A percentile compares a stretch with the other conserved stretches of the same genome.
phyloP scores from a whole-genome alignment of 2,797 vertebrate species.

The Phaenicophaeus curvirostris region DNA sequence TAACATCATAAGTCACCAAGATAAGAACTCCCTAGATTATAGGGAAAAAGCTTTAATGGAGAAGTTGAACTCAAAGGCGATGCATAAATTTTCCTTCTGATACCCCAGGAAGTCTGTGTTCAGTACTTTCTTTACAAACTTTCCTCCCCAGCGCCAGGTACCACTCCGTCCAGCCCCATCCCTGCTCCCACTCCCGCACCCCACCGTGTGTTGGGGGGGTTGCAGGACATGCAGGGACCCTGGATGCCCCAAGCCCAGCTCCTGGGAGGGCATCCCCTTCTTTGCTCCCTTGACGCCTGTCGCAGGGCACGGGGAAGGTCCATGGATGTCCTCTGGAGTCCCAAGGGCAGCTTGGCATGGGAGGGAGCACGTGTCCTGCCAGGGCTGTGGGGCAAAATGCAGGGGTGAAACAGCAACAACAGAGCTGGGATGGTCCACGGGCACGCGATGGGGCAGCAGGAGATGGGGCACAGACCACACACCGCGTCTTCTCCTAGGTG shows the following conservation, averaged over 20 bases:
- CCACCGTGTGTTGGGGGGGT: rapidly evolving
- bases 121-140: slow-evolving; percentile 88
- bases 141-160: slow-evolving; percentile 72
- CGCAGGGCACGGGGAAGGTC: background rate
- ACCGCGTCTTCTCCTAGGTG: rapidly evolving
- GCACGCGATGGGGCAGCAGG: rapidly evolving
- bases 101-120: slow-evolving; percentile 87
- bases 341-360: rapidly evolving
- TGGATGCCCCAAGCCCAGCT: rapidly evolving
- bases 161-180: background rate
- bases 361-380: background rate
- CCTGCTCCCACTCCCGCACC: background rate
- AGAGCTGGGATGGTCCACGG: background rate
- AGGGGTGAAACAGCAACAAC: rapidly evolving
- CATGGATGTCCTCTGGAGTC: rapidly evolving
- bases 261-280: background rate
- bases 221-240: rapidly evolving
- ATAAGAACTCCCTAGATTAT: slow-evolving; percentile 94
- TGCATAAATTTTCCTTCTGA: slow-evolving; percentile 96
- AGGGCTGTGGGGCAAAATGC: background rate
- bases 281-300: too few relatives aligned
- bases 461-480: rapidly evolving
- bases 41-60: slow-evolving; percentile 95
- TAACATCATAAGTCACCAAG: slow-evolving; percentile 98
- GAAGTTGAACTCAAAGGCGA: slow-evolving; percentile 97